Evolutionary conservation across 2,113 vertebrate genomes (phyloP).

Genomic region (Aleadryas rufinucha): DNA sequence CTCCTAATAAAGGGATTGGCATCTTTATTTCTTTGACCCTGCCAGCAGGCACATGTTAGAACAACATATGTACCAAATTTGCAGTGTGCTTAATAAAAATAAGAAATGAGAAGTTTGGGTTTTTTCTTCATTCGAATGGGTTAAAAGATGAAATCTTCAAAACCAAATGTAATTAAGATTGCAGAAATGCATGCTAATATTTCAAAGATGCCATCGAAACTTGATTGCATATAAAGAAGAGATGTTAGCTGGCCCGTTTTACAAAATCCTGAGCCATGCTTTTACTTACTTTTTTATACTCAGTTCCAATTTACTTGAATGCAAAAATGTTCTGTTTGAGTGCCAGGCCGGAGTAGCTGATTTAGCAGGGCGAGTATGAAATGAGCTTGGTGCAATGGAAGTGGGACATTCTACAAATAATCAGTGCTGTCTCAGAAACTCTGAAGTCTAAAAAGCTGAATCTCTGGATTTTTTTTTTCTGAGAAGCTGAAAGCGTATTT

Average conservation of each 20-base stretch:
- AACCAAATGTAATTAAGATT: conserved; percentile 8
- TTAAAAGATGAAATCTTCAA: conserved; percentile 18
- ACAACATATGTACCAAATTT: conserved; percentile 43
- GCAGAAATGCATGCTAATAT: neutral
- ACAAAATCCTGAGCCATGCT: neutral
- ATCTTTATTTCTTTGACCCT: conserved; percentile 20
- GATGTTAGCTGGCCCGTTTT: neutral
- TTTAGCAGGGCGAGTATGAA: neutral
- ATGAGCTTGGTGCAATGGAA: neutral
- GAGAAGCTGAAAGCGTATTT: neutral
- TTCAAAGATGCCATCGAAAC: neutral
- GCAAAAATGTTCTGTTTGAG: conserved; percentile 27
- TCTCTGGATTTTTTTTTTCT: neutral
- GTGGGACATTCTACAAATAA: neutral
- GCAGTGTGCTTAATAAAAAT: conserved; percentile 28
- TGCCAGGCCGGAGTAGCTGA: neutral
- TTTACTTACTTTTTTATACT: neutral
- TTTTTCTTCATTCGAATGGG: neutral
- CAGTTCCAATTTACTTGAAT: neutral
- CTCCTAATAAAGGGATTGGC: neutral
- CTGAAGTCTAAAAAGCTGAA: neutral
- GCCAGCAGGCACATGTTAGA: conserved; percentile 16
- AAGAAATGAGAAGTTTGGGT: neutral
- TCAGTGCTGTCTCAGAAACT: neutral
- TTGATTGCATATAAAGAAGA: neutral